phyloP scores from a whole-genome alignment of 2,888 invertebrate genomes.

The Drosophila nr. fundita region DNA sequence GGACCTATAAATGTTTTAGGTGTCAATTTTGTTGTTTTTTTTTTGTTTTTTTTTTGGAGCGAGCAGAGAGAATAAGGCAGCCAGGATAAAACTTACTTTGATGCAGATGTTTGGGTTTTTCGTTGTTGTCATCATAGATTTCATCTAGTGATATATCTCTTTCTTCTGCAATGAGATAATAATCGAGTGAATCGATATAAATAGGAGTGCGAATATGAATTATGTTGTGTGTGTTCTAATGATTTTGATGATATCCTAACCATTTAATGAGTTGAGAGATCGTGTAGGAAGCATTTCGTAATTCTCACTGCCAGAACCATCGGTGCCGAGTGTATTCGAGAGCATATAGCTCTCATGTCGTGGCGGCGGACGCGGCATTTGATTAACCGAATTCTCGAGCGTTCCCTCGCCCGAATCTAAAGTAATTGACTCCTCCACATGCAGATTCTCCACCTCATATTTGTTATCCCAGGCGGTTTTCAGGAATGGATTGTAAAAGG shows the following conservation, averaged over 20 bases:
- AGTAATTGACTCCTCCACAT: conserved; percentile 90
- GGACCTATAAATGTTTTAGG: conserved; percentile 19
- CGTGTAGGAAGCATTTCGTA: conserved; percentile 88
- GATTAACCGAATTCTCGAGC: conserved; percentile 89
- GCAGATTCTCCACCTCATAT: conserved; percentile 96
- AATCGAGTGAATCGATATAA: neutral
- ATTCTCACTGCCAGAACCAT: conserved; percentile 88
- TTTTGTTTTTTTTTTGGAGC: neutral
- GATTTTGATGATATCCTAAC: conserved; percentile 81
- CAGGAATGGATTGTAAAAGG: conserved; percentile 97
- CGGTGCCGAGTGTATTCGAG: conserved; percentile 86
- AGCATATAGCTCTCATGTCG: conserved; percentile 92
- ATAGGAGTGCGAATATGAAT: neutral
- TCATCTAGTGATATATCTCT: conserved; percentile 85
- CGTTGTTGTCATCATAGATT: conserved; percentile 85
- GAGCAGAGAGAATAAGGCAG: conserved; percentile 4
- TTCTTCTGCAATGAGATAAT: conserved; percentile 84
- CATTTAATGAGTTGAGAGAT: conserved; percentile 86
- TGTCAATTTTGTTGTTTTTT: conserved; percentile 16
- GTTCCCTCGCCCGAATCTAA: conserved; percentile 90
- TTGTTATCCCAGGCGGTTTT: conserved; percentile 98
- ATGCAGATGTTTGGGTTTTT: conserved; percentile 85
- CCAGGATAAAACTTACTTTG: conserved; percentile 85
- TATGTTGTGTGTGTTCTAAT: neutral
- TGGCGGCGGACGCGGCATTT: conserved; percentile 88